phyloP scores from a whole-genome alignment of 1,140 invertebrate species.

The Drosophila arizonae region DNA sequence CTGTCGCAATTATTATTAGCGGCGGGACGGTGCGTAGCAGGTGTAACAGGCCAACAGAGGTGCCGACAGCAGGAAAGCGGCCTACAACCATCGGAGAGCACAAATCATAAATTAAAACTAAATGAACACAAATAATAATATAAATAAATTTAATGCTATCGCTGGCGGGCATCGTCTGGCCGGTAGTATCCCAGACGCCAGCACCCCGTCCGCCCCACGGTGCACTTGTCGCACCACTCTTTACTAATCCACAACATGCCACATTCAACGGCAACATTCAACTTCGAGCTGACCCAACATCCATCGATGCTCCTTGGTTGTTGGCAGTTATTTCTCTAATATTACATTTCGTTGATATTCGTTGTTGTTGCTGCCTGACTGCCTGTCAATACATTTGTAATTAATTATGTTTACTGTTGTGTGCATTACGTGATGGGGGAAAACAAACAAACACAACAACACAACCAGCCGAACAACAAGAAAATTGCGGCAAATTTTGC shows the following conservation, averaged over 20 bases:
- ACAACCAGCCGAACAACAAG: conserved; percentile 2
- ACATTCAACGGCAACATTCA: neutral
- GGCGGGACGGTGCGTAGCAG: conserved; percentile 1
- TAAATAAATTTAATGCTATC: conserved; percentile 32
- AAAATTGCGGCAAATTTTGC: conserved; percentile 15
- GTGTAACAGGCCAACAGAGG: neutral
- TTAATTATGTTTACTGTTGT: conserved; percentile 34
- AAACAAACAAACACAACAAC: conserved; percentile 1
- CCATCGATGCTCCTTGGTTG: neutral
- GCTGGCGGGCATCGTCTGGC: conserved; percentile 28
- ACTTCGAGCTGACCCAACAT: conserved; percentile 6
- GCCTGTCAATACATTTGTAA: conserved; percentile 39
- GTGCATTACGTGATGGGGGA: conserved; percentile 2
- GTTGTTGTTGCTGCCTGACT: conserved; percentile 24
- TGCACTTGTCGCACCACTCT: neutral
- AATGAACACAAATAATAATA: conserved; percentile 27
- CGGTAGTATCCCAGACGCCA: neutral
- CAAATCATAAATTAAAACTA: conserved; percentile 49
- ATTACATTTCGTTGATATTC: conserved; percentile 1
- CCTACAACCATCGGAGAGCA: conserved; percentile 27
- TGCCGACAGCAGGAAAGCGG: neutral
- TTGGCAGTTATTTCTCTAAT: neutral
- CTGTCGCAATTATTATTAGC: conserved; percentile 60
- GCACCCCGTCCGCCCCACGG: neutral
- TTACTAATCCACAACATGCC: neutral